Conservation (phyloP, 2,797 vertebrate genomes). For the Poeciliopsis infans region DNA sequence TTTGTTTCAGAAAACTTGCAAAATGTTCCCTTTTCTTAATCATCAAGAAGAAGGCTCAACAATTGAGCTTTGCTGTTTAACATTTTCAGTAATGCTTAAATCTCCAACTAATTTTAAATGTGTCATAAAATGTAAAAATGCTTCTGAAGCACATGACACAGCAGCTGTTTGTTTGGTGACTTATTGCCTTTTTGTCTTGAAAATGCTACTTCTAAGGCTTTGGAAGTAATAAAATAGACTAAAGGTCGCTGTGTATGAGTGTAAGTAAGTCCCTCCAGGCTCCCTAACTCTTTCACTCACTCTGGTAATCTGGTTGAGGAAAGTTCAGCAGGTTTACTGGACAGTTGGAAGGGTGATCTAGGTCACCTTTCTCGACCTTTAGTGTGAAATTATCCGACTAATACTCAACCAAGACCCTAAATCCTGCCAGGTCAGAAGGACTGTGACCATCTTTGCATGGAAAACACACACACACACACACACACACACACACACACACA, state of each 20-base stretch:
- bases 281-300: neutral
- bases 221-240: conserved; percentile 27
- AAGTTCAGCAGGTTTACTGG: conserved; percentile 56
- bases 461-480: neutral
- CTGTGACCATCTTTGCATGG: conserved; percentile 22
- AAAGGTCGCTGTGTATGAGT: conserved; percentile 28
- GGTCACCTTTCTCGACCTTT: conserved; percentile 49
- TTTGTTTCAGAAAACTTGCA: neutral
- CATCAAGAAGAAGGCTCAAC: neutral
- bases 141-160: neutral
- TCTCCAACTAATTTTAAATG: neutral
- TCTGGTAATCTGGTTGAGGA: conserved; percentile 51
- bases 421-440: conserved; percentile 50
- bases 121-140: neutral
- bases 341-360: conserved; percentile 46
- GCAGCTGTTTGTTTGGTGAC: neutral
- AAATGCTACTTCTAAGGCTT: neutral
- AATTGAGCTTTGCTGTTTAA: neutral
- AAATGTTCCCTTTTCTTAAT: neutral
- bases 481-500: neutral
- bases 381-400: conserved; percentile 56
- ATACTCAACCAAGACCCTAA: conserved; percentile 52
- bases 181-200: neutral
- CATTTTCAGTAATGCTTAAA: neutral
- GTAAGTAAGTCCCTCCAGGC: neutral